A percentile compares a stretch with the other conserved stretches of the same genome.
phyloP scores from a whole-genome alignment of 2,888 invertebrate species.

The Mechanitis messenoides region DNA sequence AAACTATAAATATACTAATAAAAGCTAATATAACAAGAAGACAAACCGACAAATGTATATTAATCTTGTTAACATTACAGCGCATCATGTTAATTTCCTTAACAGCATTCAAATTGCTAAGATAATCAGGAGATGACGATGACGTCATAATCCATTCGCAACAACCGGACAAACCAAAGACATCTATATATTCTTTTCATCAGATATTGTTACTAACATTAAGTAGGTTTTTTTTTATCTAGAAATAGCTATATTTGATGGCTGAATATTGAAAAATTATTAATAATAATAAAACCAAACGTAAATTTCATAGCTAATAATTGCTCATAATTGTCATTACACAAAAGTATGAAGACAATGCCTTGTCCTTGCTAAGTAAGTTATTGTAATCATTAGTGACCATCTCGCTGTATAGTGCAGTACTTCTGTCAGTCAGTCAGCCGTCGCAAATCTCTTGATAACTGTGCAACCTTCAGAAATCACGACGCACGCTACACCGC shows the following conservation, averaged over 20 bases:
- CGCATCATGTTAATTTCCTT: constrained; percentile 9
- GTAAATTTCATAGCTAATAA: too few species aligned
- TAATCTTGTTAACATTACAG: too few species aligned
- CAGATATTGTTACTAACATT: too few species aligned
- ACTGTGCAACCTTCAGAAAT: constrained; percentile 5
- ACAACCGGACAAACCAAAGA: neutral
- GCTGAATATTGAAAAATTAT: too few species aligned
- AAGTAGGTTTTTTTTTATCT: too few species aligned
- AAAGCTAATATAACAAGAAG: too few species aligned
- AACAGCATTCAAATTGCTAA: constrained; percentile 1
- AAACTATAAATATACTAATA: too few species aligned
- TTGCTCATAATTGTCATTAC: too few species aligned
- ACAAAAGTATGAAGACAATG: neutral
- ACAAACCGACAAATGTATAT: too few species aligned
- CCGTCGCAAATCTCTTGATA: constrained; percentile 6
- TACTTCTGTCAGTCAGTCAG: neutral
- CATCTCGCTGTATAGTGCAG: neutral
- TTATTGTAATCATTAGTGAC: neutral
- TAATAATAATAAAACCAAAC: too few species aligned
- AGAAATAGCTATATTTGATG: too few species aligned
- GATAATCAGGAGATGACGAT: constrained; percentile 7
- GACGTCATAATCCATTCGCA: constrained; percentile 1
- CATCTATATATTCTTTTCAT: neutral
- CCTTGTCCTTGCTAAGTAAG: neutral
- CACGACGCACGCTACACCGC: constrained; percentile 3